A percentile compares a stretch with the other conserved stretches of the same genome.
Conservation (phyloP, 2,113 vertebrate species). For the Oryzias curvinotus region DNA sequence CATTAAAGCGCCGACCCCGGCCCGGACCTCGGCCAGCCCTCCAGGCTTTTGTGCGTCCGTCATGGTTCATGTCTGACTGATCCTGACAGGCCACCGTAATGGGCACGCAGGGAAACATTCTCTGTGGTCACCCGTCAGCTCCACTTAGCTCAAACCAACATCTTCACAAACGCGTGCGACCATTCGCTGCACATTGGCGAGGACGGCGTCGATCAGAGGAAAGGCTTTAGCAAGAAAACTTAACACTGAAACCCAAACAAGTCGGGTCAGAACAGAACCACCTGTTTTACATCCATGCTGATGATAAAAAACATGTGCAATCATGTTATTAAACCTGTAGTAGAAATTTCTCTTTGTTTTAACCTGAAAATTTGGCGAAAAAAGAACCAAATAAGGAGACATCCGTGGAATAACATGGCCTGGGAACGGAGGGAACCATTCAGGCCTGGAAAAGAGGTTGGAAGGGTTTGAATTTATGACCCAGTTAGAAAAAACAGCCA, state of each 20-base stretch:
- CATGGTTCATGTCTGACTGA: slow-evolving; percentile 65
- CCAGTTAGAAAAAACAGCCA: slow-evolving; percentile 14
- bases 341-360: slow-evolving; percentile 29
- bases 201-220: slow-evolving; percentile 1
- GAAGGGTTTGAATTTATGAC: slow-evolving; percentile 64
- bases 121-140: slow-evolving; percentile 68
- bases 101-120: slow-evolving; percentile 68
- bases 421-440: slow-evolving; percentile 50
- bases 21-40: slow-evolving; percentile 51
- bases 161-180: slow-evolving; percentile 12
- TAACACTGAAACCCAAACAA: too few relatives aligned
- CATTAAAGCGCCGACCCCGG: slow-evolving; percentile 50
- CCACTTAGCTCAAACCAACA: slow-evolving; percentile 57
- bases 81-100: slow-evolving; percentile 67
- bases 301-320: too few relatives aligned
- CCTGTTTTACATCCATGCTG: too few relatives aligned
- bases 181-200: slow-evolving; percentile 13
- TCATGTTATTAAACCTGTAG: background rate
- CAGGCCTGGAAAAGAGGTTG: slow-evolving; percentile 61
- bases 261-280: too few relatives aligned
- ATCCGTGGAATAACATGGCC: slow-evolving; percentile 38
- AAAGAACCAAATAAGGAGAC: slow-evolving; percentile 38
- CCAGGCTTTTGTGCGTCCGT: slow-evolving; percentile 69
- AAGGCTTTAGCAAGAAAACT: background rate
- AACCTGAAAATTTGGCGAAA: slow-evolving; percentile 30